Evolutionary conservation across 2,113 vertebrate genomes (phyloP).

Genomic region (Fulmarus glacialis): DNA sequence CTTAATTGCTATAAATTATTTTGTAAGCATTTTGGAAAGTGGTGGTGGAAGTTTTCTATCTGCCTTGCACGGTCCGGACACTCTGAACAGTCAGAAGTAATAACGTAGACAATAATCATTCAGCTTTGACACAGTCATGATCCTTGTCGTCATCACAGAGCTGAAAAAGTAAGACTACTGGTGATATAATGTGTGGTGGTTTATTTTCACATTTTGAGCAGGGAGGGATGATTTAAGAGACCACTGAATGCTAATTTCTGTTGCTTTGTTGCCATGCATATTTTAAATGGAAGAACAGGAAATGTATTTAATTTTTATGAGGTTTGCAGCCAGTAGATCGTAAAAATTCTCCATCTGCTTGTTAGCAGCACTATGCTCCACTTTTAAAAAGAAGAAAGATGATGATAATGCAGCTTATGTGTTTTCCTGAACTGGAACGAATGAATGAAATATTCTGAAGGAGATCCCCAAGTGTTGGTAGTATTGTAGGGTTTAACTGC

Average conservation of each 20-base stretch:
- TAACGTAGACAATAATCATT: background rate
- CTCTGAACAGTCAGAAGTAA: background rate
- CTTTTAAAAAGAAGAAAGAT: background rate
- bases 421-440: background rate
- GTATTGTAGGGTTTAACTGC: background rate
- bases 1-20: background rate
- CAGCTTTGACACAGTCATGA: background rate
- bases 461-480: background rate
- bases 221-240: background rate
- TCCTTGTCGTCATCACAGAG: background rate
- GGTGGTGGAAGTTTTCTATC: background rate
- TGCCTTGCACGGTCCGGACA: background rate
- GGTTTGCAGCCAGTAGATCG: background rate
- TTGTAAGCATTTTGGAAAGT: background rate
- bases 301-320: conserved; percentile 33
- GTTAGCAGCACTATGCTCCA: background rate
- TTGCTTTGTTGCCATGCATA: conserved; percentile 8
- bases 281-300: conserved; percentile 11
- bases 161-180: background rate
- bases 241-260: conserved; percentile 6
- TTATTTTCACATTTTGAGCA: background rate
- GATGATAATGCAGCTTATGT: background rate
- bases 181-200: background rate
- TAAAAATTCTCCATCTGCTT: conserved; percentile 25
- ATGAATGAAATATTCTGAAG: background rate